Evolutionary conservation across 2,113 vertebrate species (phyloP), one percentile per base, ranked within the genome.

Genomic region (Epinephelus moara): DNA sequence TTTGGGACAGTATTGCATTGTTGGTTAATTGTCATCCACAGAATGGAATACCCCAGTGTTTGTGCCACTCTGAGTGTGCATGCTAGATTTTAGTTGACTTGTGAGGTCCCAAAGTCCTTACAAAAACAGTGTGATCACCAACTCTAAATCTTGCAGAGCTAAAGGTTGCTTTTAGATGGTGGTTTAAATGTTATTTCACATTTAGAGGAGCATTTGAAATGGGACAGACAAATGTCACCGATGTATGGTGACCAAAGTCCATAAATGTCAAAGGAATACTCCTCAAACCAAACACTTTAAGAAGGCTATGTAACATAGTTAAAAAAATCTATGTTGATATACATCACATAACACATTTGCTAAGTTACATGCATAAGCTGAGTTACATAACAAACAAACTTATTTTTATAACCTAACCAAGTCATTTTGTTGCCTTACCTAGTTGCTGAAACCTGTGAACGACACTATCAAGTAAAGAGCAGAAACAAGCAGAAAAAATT

Each of bases 1-100:
- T 90, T 76, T 69, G 80, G 85, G 82, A 84, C 66, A 70, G 59
- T 49, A 11, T 67, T 73, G 55, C 21, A 30, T 61, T 78, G 66
- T 81, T 80, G 11, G 71, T 86, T 86, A 75, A 85, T 80, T 89
- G 70, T 71, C 67, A 83, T 23, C 25, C 13, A 73, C n/a, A 68
- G 49, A 81, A 76, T n/a, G 37, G 57, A 73, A 9, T 70, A 53
- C 56, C 50, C 33, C 25, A 23, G 47, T 27, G 50, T 82, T 47
- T 63, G 66, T 67, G 50, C 19, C 21, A 71, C n/a, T 47, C 10
- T 55, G 4, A 76, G 69, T 61, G 57, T 18, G 0, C 30, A n/a
- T 56, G 30, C 2, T 50, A 13, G 18, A 64, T 40, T 82, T 30
- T 45, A 49, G 60, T 17, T 62, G 37, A 59, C 42, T 56, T 57